A percentile compares a stretch with the other conserved stretches of the same genome.
Evolutionary conservation across 1,140 invertebrate genomes (phyloP).

Genomic region (Cyclina sinensis): DNA sequence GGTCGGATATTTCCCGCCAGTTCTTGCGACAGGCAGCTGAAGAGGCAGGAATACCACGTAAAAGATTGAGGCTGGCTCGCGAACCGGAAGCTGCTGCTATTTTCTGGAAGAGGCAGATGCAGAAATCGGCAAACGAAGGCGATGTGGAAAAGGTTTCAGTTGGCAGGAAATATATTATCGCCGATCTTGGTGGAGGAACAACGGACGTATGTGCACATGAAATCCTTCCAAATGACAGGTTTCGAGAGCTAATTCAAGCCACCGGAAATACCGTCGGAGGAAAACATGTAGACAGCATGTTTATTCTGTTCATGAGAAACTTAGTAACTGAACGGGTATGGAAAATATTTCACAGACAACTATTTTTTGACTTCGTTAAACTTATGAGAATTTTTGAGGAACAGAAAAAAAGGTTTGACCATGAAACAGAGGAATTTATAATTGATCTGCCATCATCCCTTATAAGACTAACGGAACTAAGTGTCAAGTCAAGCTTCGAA

Average conservation of each 20-base stretch:
- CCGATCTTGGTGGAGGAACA: constrained; percentile 12
- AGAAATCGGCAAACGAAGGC: background rate
- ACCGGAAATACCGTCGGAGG: background rate
- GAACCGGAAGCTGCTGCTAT: constrained; percentile 3
- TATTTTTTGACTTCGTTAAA: background rate
- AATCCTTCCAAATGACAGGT: background rate
- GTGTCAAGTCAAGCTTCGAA: background rate
- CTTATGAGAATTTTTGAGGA: constrained; percentile 8
- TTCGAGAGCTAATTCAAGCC: background rate
- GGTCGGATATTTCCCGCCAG: background rate
- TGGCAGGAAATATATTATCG: constrained; percentile 13
- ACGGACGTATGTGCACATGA: constrained; percentile 17
- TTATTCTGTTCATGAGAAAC: background rate
- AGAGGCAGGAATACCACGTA: background rate
- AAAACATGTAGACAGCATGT: background rate
- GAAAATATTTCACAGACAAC: background rate
- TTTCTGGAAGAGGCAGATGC: background rate
- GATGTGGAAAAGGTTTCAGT: background rate
- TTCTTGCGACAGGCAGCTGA: background rate
- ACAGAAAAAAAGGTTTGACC: background rate
- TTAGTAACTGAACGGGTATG: background rate
- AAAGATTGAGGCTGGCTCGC: background rate
- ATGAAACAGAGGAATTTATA: background rate
- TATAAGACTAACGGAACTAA: background rate
- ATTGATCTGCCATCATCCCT: background rate